Conservation (phyloP, 2,797 vertebrate genomes). For the Siniperca obscura region DNA sequence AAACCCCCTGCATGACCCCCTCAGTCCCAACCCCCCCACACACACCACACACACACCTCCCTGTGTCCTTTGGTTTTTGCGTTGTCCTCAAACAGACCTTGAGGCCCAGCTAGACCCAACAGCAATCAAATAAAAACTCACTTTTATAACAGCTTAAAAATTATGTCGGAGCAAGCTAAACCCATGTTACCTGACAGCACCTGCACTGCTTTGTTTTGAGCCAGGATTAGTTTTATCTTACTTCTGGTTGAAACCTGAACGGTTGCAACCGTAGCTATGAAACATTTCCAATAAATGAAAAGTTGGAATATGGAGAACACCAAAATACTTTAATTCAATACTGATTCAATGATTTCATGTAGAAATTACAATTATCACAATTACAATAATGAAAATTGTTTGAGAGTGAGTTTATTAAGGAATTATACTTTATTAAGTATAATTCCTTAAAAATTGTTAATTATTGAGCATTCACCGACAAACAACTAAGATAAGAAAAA, state of each 20-base stretch:
- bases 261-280: background rate
- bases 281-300: slow-evolving; percentile 5
- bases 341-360: background rate
- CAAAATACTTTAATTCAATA: background rate
- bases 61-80: slow-evolving; percentile 34
- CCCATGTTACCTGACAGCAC: slow-evolving; percentile 54
- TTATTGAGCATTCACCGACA: background rate
- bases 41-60: slow-evolving; percentile 15
- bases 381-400: background rate
- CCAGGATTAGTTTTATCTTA: background rate
- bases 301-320: background rate
- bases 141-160: slow-evolving; percentile 78
- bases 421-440: too few species aligned
- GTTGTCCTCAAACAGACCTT: slow-evolving; percentile 71
- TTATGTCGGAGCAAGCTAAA: slow-evolving; percentile 42
- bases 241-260: background rate
- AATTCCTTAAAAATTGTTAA: background rate
- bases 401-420: background rate
- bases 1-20: slow-evolving; percentile 51
- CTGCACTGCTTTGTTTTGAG: slow-evolving; percentile 17
- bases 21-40: background rate
- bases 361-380: background rate
- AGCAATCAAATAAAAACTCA: slow-evolving; percentile 66
- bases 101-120: slow-evolving; percentile 50
- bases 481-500: background rate